These are phyloP conservation scores for Zaprionus davidi DNA, from an alignment of 1,140 invertebrate species.

Conservation along the genomic window DNA sequence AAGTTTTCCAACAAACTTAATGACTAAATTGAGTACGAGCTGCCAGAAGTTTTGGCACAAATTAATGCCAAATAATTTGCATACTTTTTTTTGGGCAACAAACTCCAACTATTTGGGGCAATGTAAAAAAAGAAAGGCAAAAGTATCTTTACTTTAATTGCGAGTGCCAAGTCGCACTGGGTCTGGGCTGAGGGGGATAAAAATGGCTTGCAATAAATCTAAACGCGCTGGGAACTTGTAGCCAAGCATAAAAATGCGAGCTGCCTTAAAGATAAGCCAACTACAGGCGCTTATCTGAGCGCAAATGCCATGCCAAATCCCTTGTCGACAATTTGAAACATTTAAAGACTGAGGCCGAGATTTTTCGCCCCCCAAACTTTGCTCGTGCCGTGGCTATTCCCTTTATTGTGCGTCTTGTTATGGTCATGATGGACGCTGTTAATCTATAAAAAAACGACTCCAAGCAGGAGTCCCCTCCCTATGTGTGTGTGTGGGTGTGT, in stretches of 20 bases:
- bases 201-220: conserved; percentile 66
- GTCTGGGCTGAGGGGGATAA: not conserved
- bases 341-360: conserved; percentile 70
- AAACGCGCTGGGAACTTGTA: conserved; percentile 23
- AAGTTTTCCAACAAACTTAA: conserved; percentile 59
- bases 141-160: conserved; percentile 64
- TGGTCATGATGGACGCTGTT: conserved; percentile 69
- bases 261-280: conserved; percentile 76
- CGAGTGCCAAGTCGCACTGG: not conserved
- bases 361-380: conserved; percentile 35
- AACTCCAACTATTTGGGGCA: conserved; percentile 26
- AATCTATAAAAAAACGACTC: conserved; percentile 74
- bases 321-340: conserved; percentile 81
- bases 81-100: conserved; percentile 50
- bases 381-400: conserved; percentile 27
- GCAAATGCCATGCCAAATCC: conserved; percentile 77
- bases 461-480: not conserved
- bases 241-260: conserved; percentile 50
- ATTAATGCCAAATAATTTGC: conserved; percentile 78
- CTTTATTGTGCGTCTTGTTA: conserved; percentile 64
- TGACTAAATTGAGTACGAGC: conserved; percentile 65
- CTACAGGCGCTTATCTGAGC: conserved; percentile 76
- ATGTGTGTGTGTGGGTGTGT: conserved; percentile 12
- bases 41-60: conserved; percentile 55
- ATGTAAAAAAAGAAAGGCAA: not conserved